These are phyloP conservation scores for Sciurus carolinensis DNA, from an alignment of 2,797 vertebrate species.

Conservation along the genomic window DNA sequence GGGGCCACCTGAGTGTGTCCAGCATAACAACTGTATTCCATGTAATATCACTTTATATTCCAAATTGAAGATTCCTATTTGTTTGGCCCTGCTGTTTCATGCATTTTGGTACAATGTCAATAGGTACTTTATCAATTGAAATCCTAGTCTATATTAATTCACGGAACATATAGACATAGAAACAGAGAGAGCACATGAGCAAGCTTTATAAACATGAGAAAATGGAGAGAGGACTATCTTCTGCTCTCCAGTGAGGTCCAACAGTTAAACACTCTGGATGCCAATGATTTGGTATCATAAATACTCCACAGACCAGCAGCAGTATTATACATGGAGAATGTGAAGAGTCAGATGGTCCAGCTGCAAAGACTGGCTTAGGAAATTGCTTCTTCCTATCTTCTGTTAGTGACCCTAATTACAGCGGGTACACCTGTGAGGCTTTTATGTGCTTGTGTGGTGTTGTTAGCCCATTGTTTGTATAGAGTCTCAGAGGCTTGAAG, in stretches of 20 bases:
- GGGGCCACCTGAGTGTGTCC: neutral
- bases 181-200: neutral
- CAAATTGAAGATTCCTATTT: neutral
- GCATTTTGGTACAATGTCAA: neutral
- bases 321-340: neutral
- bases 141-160: neutral
- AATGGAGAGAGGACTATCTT: neutral
- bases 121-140: constrained; percentile 27
- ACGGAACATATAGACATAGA: neutral
- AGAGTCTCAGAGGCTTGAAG: neutral
- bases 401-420: neutral
- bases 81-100: neutral
- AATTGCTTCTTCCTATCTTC: neutral
- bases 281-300: neutral
- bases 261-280: neutral
- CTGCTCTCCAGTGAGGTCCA: neutral
- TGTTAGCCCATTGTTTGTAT: neutral
- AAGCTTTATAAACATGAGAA: neutral
- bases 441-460: neutral
- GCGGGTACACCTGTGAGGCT: neutral
- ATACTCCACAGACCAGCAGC: neutral
- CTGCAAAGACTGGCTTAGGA: neutral
- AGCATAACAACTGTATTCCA: neutral
- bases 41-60: neutral
- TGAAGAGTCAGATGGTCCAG: neutral